Conservation (phyloP, 2,888 invertebrate species). For the Chrysodeixis includens region DNA sequence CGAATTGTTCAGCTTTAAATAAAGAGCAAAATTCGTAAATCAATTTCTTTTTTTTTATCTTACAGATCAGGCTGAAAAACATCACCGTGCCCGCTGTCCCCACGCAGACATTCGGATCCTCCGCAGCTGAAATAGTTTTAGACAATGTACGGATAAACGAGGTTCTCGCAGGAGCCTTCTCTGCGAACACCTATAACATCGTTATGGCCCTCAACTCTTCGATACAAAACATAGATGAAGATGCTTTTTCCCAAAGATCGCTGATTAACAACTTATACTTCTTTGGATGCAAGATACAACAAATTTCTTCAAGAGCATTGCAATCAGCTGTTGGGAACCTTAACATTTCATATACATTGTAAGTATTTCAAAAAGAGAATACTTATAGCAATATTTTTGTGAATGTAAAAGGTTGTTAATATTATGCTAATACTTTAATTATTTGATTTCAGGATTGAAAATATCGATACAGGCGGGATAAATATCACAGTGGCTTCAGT, state of each 20-base stretch:
- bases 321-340: constrained; percentile 91
- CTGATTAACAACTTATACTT: constrained; percentile 90
- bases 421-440: constrained; percentile 12
- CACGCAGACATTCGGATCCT: constrained; percentile 90
- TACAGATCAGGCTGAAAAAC: constrained; percentile 91
- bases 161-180: constrained; percentile 91
- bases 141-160: constrained; percentile 85
- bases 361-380: constrained; percentile 39
- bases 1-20: constrained; percentile 19
- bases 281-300: constrained; percentile 88
- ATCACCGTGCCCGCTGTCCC: constrained; percentile 90
- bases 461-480: constrained; percentile 90
- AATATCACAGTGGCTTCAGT: constrained; percentile 90
- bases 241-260: constrained; percentile 90
- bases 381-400: not conserved
- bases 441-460: constrained; percentile 88
- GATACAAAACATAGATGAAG: constrained; percentile 89
- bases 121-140: constrained; percentile 90
- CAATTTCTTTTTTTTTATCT: constrained; percentile 18
- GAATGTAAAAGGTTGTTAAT: not conserved
- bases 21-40: constrained; percentile 13
- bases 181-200: constrained; percentile 90
- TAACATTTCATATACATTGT: constrained; percentile 91
- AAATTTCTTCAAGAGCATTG: constrained; percentile 89
- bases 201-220: constrained; percentile 90